Percentiles rank a stretch among this genome's conserved stretches.
These are phyloP conservation scores for Caenorhabditis becei DNA, from an alignment of 2,888 invertebrate genomes.

Conservation along the genomic window DNA sequence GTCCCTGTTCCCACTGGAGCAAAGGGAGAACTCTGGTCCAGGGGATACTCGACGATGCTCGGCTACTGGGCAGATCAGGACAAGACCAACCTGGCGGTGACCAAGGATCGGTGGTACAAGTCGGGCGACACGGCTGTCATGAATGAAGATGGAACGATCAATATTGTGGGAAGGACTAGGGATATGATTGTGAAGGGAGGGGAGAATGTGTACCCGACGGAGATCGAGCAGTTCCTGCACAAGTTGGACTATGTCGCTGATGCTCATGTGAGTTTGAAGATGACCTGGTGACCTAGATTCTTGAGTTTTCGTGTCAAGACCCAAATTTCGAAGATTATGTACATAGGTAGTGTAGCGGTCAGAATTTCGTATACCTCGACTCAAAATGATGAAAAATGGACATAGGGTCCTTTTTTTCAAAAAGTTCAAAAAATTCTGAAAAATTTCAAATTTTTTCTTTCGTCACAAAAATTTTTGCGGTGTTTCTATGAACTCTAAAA, in stretches of 20 bases:
- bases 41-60: slow-evolving; percentile 88
- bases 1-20: slow-evolving; percentile 70
- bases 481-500: no score
- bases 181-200: slow-evolving; percentile 82
- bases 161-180: slow-evolving; percentile 84
- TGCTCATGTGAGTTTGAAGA: slow-evolving; percentile 82
- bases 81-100: slow-evolving; percentile 87
- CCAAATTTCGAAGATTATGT: not conserved
- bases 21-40: slow-evolving; percentile 77
- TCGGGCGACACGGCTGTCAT: slow-evolving; percentile 83
- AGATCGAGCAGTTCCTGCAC: slow-evolving; percentile 83
- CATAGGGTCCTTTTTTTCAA: no score
- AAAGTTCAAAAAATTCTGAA: no score
- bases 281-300: not conserved
- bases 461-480: no score
- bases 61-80: slow-evolving; percentile 89
- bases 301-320: no score
- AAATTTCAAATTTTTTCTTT: no score
- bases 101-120: slow-evolving; percentile 86
- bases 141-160: slow-evolving; percentile 83
- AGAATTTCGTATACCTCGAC: no score
- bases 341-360: no score
- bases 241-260: slow-evolving; percentile 83
- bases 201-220: slow-evolving; percentile 84
- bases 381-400: no score